phyloP scores from a whole-genome alignment of 2,113 vertebrate genomes.

The Mormyrus iriodes region DNA sequence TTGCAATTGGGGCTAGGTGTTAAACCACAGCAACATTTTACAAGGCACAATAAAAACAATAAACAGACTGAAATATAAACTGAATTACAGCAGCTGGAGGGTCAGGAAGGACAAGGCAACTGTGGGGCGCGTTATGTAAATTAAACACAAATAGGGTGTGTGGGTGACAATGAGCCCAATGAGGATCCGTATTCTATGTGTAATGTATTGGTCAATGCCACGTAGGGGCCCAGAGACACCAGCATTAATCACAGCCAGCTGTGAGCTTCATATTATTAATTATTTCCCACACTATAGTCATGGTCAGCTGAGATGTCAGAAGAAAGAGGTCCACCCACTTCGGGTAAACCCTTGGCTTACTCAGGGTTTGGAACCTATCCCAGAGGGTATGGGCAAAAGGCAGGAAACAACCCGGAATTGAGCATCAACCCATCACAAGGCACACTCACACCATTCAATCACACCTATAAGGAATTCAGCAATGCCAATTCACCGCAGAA shows the following conservation, averaged over 20 bases:
- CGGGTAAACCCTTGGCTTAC: no score
- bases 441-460: background rate
- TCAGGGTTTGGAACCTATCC: background rate
- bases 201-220: background rate
- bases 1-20: conserved; percentile 11
- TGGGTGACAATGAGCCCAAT: background rate
- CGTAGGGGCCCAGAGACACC: background rate
- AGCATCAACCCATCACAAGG: no score
- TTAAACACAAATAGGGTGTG: background rate
- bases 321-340: no score
- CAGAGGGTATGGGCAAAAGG: background rate
- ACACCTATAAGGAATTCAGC: background rate
- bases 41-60: background rate
- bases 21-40: background rate
- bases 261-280: background rate
- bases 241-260: background rate
- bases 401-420: no score
- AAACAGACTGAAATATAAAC: background rate
- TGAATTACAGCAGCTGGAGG: background rate
- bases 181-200: background rate
- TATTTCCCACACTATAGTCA: no score
- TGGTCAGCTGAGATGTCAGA: no score
- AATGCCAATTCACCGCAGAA: background rate
- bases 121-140: background rate
- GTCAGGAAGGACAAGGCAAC: background rate